phyloP scores from a whole-genome alignment of 2,888 invertebrate species.

The Glaucopsyche alexis region DNA sequence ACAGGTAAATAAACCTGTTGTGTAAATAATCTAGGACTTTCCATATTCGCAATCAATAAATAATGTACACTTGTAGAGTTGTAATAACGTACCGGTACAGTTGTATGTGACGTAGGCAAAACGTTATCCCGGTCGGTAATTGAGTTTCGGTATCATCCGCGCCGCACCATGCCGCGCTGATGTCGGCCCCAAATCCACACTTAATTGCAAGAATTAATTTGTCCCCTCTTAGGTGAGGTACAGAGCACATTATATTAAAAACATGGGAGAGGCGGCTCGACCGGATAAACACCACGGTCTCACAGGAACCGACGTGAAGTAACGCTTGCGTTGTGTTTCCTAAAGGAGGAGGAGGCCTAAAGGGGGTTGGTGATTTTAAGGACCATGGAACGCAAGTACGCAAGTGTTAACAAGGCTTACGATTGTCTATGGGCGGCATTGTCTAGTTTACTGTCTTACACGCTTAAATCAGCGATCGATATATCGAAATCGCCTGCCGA shows the following conservation, averaged over 20 bases:
- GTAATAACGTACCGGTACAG: background rate
- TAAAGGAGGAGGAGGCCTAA: no score
- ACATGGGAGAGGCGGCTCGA: no score
- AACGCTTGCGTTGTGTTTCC: no score
- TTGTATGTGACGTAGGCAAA: constrained; percentile 22
- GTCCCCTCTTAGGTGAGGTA: constrained; percentile 47
- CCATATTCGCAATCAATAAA: background rate
- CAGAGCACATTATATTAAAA: constrained; percentile 32
- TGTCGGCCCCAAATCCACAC: constrained; percentile 52
- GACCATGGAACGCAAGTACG: no score
- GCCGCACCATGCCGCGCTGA: constrained; percentile 25
- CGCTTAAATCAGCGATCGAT: no score
- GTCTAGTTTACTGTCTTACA: no score
- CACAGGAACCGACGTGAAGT: no score
- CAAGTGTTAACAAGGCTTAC: no score
- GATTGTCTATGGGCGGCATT: no score
- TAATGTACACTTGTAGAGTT: background rate
- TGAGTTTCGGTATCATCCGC: constrained; percentile 55
- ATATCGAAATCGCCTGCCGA: no score
- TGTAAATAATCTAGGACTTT: constrained; percentile 1
- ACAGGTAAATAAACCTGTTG: background rate
- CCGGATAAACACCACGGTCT: no score
- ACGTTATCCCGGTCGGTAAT: constrained; percentile 49
- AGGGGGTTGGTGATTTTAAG: no score
- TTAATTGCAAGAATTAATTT: constrained; percentile 73